Conservation (phyloP, 2,888 invertebrate genomes). For the Tuta absoluta region DNA sequence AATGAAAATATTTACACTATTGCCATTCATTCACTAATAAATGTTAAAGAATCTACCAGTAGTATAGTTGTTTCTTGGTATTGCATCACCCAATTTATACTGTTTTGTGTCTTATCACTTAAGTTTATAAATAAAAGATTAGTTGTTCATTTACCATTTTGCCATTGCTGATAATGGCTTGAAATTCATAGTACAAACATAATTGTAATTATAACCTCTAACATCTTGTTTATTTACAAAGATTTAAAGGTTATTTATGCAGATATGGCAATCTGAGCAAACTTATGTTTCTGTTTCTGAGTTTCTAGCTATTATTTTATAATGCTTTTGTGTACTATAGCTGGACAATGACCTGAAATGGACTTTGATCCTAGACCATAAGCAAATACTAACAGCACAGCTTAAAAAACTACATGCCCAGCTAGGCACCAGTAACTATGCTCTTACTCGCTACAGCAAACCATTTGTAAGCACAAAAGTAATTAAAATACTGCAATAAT, state of each 20-base stretch:
- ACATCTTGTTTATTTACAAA: constrained; percentile 28
- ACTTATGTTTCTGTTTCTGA: not conserved
- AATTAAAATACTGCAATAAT: not conserved
- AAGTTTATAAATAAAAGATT: constrained; percentile 32
- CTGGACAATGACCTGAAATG: not conserved
- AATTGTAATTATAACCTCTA: constrained; percentile 27
- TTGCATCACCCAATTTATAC: constrained; percentile 51
- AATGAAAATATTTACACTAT: constrained; percentile 2
- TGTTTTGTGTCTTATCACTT: constrained; percentile 46
- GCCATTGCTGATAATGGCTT: constrained; percentile 20
- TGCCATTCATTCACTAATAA: not conserved
- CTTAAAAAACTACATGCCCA: not conserved
- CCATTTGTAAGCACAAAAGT: not conserved
- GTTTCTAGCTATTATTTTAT: not conserved
- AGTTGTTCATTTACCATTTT: constrained; percentile 24
- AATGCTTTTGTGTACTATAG: not conserved
- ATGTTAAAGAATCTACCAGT: not conserved
- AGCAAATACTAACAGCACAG: too few species aligned
- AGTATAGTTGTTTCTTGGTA: constrained; percentile 37
- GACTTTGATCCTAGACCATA: not conserved
- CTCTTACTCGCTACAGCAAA: not conserved
- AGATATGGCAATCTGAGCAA: not conserved
- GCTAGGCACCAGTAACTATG: not conserved
- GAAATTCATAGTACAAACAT: constrained; percentile 20
- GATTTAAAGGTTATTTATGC: constrained; percentile 24